Evolutionary conservation across 1,140 invertebrate genomes (phyloP).

Genomic region (Chelonus insularis): DNA sequence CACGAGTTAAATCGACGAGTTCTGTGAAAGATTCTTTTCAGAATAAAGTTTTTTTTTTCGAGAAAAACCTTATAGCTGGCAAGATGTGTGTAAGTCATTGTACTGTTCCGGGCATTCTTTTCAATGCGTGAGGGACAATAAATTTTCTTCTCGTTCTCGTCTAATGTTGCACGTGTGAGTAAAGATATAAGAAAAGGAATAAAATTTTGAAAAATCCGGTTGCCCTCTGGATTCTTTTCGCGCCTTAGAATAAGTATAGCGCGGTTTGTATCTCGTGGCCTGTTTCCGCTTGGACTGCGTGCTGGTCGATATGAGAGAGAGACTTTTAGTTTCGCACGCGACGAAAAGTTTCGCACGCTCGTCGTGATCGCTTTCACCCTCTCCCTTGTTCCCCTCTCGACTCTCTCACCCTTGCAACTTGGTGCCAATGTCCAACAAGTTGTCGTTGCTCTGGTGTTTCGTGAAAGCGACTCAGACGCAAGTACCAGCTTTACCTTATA

Average conservation of each 20-base stretch:
- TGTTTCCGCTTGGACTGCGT: background rate
- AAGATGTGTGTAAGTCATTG: conserved; percentile 24
- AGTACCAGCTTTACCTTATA: background rate
- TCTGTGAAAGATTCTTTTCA: background rate
- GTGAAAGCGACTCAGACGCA: conserved; percentile 19
- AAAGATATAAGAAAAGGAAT: too few species aligned
- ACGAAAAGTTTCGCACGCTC: conserved; percentile 22
- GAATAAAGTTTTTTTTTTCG: conserved; percentile 4
- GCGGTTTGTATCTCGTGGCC: background rate
- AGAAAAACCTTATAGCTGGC: background rate
- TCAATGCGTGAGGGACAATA: conserved; percentile 18
- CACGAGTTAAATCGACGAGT: background rate
- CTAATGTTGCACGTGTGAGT: conserved; percentile 10
- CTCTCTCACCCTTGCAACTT: conserved; percentile 24
- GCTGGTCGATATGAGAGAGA: background rate
- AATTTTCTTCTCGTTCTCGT: conserved; percentile 22
- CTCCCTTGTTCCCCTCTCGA: conserved; percentile 3
- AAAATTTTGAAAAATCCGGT: conserved; percentile 17
- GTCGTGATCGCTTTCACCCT: conserved; percentile 18
- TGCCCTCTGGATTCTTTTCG: background rate
- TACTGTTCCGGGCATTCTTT: conserved; percentile 24
- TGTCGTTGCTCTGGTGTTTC: conserved; percentile 28
- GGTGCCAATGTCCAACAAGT: conserved; percentile 38
- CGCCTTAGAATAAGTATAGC: conserved; percentile 5
- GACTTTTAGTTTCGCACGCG: conserved; percentile 20